phyloP scores from a whole-genome alignment of 2,888 invertebrate species.

The Notodonta ziczac region DNA sequence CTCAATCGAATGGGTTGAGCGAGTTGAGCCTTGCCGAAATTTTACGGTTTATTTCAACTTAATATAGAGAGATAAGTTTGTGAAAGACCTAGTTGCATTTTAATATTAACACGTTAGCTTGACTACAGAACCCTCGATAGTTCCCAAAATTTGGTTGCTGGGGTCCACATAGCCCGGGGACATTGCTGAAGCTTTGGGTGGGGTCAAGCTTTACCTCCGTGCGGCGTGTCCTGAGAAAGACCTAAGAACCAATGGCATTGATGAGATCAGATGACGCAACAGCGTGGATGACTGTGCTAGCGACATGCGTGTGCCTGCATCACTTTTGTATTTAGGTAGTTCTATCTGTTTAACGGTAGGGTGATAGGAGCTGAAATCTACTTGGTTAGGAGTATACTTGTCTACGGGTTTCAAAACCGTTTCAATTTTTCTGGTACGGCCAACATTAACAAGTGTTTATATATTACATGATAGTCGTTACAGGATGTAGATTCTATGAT shows the following conservation, averaged over 20 bases:
- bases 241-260: conserved; percentile 81
- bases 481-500: too few relatives aligned
- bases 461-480: too few relatives aligned
- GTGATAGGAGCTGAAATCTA: conserved; percentile 2
- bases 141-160: conserved; percentile 79
- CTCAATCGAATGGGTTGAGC: background rate
- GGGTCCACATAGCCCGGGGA: conserved; percentile 73
- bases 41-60: too few relatives aligned
- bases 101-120: conserved; percentile 4
- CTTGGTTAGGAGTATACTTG: background rate
- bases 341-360: conserved; percentile 15
- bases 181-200: conserved; percentile 75
- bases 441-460: too few relatives aligned
- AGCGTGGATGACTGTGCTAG: conserved; percentile 69
- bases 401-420: too few relatives aligned
- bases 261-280: conserved; percentile 74
- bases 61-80: too few relatives aligned
- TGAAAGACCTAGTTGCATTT: too few relatives aligned
- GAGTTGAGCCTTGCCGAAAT: background rate
- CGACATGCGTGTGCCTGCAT: conserved; percentile 71
- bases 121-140: conserved; percentile 25
- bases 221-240: conserved; percentile 82
- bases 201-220: conserved; percentile 80
- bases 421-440: too few relatives aligned
- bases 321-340: conserved; percentile 31